Percentiles rank a stretch among this genome's conserved stretches.
phyloP scores from a whole-genome alignment of 2,113 vertebrate genomes.

The Empidonax alnorum region DNA sequence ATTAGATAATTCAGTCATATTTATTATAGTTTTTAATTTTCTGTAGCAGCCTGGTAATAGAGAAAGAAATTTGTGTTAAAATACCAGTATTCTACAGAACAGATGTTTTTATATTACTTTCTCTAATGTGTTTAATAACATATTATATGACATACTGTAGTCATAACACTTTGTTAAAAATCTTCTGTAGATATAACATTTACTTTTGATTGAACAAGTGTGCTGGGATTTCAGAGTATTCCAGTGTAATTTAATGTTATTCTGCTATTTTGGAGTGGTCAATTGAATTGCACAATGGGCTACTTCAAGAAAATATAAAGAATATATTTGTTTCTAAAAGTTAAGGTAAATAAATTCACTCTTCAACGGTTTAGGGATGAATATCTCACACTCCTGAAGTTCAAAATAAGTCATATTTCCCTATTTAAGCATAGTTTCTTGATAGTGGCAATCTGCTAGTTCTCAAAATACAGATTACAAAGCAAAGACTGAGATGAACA shows the following conservation, averaged over 20 bases:
- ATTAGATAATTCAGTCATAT: neutral
- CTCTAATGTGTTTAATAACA: neutral
- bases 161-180: conserved; percentile 8
- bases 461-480: neutral
- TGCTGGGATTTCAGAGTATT: neutral
- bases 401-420: neutral
- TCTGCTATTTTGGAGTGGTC: neutral
- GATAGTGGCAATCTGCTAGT: neutral
- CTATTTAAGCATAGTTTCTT: neutral
- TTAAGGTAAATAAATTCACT: neutral
- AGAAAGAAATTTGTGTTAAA: conserved; percentile 5
- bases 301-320: neutral
- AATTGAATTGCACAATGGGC: neutral
- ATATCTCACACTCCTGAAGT: neutral
- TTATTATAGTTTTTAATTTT: neutral
- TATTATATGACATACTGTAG: neutral
- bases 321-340: neutral
- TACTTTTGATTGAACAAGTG: conserved; percentile 47
- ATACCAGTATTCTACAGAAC: neutral
- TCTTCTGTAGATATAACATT: conserved; percentile 2
- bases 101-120: conserved; percentile 28
- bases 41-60: neutral
- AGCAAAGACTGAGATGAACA: neutral
- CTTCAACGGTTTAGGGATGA: neutral
- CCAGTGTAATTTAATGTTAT: neutral